Evolutionary conservation across 2,797 vertebrate species (phyloP), one percentile per base, ranked within the genome.

Genomic region (Myotis planiceps): DNA sequence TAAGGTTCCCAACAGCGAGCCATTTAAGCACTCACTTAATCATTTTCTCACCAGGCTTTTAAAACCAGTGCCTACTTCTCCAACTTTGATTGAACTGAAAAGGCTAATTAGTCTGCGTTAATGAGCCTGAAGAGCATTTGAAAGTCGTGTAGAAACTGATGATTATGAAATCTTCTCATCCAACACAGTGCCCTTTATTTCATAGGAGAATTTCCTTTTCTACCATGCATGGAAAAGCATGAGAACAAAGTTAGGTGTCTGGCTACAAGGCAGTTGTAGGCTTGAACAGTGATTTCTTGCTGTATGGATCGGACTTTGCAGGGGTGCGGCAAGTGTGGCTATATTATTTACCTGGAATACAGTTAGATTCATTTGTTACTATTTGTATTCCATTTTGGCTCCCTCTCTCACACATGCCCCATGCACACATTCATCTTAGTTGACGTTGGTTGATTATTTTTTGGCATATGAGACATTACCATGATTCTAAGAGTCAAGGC

Each of bases 41-140:
- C 25, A 79, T 23, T 58, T 42, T n/a, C 8, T 92, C 86, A 80
- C 37, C 88, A 63, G 69, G 63, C 10, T 94, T 95, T 97, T 87
- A 80, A 94, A 91, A 75, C 60, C 95, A 75, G 32, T 27, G 32
- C 3, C 78, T 92, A 19, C 55, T 94, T 90, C 10, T 65, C 34
- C 60, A 90, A 68, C n/a, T 89, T 91, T 79, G 83, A 95, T 84
- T 97, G 86, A 90, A 58, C 0, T 55, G 13, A 88, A 97, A 98
- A 65, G 1, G 9, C 13, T 95, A 92, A 27, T 55, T 80, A 93
- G 78, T 71, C 13, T 55, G 21, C 88, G 60, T 78, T 94, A 92
- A 95, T 75, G 37, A 97, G 51, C 45, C 47, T 39, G 82, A 82
- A 94, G 42, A 95, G 25, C 76, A 74, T 93, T 93, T 95, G 58